Base-by-base conservation (phyloP, 2,797 vertebrate species). In the Takifugu ocellatus region DNA sequence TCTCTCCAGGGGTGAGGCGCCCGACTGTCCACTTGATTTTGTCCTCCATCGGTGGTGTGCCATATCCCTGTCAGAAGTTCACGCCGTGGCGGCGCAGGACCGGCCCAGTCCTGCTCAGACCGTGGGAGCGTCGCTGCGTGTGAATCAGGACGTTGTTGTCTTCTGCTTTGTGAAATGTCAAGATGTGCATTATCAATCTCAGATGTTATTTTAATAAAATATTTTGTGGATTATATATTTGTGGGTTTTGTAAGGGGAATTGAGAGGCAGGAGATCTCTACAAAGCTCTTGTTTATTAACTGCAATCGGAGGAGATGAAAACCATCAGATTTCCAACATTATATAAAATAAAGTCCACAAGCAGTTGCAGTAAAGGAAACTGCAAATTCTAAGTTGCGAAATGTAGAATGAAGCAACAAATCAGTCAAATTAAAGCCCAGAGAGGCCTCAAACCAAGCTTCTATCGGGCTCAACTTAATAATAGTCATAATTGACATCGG, bases 191-290 rank as follows among this genome's bases (percentile, higher is more conserved):
- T 77, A 79, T 72, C 42, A 43, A 73, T 82, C 84, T 89, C 78
- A 86, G 90, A 94, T 89, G 87, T 87, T 96, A 96, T 97, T 98
- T 97, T 97, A 95, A 94, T 96, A 95, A 97, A 96, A 93, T 90
- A 93, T 82, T 92, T 92, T 71, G 66, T 63, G 63, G 74, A 29
- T 61, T 43, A 62, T 54, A n/a, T 57, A 45, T 49, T 36, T 49
- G 50, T 39, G 25, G 5, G 12, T 33, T 10, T 45, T 3, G 7
- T 56, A 5, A 25, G 27, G 54, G 3, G 0, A 59, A 49, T 46
- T 27, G 3, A 56, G 56, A 17, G 25, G 21, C 33, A 42, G 27
- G 14, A 25, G 6, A 12, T 25, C 44, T 15, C 26, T 39, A 6
- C 1, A 3, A 43, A 66, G 44, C 26, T 12, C 33, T 55, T 36